phyloP scores from a whole-genome alignment of 2,888 invertebrate species.

The Melieria omissa region DNA sequence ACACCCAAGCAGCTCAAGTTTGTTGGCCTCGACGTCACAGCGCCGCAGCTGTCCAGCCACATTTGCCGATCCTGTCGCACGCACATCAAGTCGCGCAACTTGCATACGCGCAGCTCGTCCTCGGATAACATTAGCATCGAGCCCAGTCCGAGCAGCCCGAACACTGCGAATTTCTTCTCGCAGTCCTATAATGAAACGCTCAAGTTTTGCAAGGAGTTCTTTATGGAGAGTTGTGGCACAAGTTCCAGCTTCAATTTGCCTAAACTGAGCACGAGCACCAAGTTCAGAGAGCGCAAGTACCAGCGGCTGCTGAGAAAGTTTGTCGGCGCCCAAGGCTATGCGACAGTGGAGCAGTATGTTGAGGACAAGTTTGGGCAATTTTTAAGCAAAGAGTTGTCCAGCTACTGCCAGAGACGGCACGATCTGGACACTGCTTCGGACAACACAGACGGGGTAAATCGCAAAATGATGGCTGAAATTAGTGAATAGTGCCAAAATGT shows the following conservation, averaged over 20 bases:
- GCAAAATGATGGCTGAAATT: not conserved
- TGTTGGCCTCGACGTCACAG: constrained; percentile 43
- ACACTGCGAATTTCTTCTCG: constrained; percentile 45
- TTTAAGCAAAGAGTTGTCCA: constrained; percentile 45
- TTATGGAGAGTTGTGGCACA: constrained; percentile 54
- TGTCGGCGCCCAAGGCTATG: constrained; percentile 56
- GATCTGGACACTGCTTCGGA: not conserved
- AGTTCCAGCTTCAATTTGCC: constrained; percentile 47
- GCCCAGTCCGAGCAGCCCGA: not conserved
- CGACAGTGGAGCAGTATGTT: constrained; percentile 56
- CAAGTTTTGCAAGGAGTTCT: constrained; percentile 61
- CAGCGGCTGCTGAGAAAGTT: constrained; percentile 58
- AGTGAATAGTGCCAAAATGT: not conserved
- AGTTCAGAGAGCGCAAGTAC: constrained; percentile 60
- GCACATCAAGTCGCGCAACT: constrained; percentile 26
- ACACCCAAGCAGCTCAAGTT: constrained; percentile 57
- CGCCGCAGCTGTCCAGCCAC: constrained; percentile 48
- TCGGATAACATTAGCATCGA: not conserved
- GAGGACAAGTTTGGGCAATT: constrained; percentile 61
- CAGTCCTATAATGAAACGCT: constrained; percentile 57
- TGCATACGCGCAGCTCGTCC: constrained; percentile 25
- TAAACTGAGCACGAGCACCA: constrained; percentile 44
- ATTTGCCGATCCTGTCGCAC: constrained; percentile 53
- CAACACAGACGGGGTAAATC: constrained; percentile 6
- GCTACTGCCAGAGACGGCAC: not conserved